Base-by-base conservation (phyloP, 1,140 invertebrate species). In the Tetranychus cinnabarinus region DNA sequence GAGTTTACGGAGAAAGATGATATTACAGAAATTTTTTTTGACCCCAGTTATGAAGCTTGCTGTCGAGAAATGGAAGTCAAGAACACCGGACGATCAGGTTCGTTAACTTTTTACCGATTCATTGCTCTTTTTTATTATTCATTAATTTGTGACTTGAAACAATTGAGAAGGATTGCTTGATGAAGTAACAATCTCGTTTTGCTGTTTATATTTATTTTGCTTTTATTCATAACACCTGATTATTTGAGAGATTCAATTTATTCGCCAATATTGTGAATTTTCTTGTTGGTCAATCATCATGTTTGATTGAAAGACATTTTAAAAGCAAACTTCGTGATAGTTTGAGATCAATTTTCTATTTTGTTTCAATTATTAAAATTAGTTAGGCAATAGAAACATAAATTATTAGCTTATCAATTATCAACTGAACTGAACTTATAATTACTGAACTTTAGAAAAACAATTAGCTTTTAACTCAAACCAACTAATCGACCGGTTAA, bases 1-100 rank as follows among this genome's bases (percentile, higher is more conserved):
- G 33, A 42, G 2, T 47, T 59, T 33, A 58, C 61, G 10, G 59
- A 65, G n/a, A 33, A 56, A 5, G 64, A 66, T 56, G 57, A 62
- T 2, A 35, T 52, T n/a, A 52, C 50, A 7, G 50, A 52, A 23
- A 31, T 52, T 8, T 52, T 52, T 52, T 52, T 52, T n/a, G 50
- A 52, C 23, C 50, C 50, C 13, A 52, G 31, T 23, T 52, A 52
- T 52, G 31, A 33, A 31, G 31, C 7, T 31, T 52, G 50, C n/a
- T 52, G 50, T 52, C 50, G n/a, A n/a, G 12, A 13, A n/a, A 52
- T 52, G 50, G 31, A 31, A n/a, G 23, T 52, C 6, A 23, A n/a
- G 7, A 52, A 52, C n/a, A 31, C 50, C 6, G 50, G 50, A 52
- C 13, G 15, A 33, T 52, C 50, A 23, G 50, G 50, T 52, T 31